These are phyloP conservation scores for Philopedon plagiatum DNA, from an alignment of 2,888 invertebrate species.

Conservation along the genomic window DNA sequence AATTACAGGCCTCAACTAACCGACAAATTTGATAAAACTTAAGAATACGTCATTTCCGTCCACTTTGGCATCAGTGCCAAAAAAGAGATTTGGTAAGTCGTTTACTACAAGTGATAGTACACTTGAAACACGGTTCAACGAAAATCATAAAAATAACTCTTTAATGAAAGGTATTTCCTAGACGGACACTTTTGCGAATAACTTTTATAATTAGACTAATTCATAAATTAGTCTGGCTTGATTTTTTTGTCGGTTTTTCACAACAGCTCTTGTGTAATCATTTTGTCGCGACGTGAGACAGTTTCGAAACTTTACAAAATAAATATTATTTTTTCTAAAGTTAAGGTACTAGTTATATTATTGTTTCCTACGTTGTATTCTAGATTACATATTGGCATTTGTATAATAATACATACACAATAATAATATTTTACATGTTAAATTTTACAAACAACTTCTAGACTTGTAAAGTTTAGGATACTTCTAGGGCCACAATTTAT, in stretches of 20 bases:
- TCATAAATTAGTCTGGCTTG: constrained; percentile 22
- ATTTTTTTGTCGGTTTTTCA: neutral
- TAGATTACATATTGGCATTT: too few species aligned
- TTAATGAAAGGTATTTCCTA: constrained; percentile 51
- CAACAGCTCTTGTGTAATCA: constrained; percentile 16
- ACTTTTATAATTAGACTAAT: constrained; percentile 37
- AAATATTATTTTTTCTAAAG: too few species aligned
- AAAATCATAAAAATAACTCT: constrained; percentile 45
- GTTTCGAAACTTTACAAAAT: too few species aligned
- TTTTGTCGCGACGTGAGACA: too few species aligned
- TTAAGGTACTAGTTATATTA: too few species aligned
- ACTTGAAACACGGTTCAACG: constrained; percentile 25
- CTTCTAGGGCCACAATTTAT: too few species aligned
- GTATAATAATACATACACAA: too few species aligned
- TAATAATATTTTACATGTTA: too few species aligned
- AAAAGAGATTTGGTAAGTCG: constrained; percentile 19
- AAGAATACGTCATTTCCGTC: constrained; percentile 29
- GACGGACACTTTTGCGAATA: constrained; percentile 42
- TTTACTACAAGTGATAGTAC: constrained; percentile 50
- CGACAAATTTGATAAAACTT: constrained; percentile 1
- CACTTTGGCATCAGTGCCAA: constrained; percentile 29
- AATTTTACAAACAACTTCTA: too few species aligned
- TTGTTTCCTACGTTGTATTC: too few species aligned
- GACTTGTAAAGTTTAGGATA: too few species aligned
- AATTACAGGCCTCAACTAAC: too few species aligned